Evolutionary conservation across 1,140 invertebrate species (phyloP).

Genomic region (Cryptotermes secundus): DNA sequence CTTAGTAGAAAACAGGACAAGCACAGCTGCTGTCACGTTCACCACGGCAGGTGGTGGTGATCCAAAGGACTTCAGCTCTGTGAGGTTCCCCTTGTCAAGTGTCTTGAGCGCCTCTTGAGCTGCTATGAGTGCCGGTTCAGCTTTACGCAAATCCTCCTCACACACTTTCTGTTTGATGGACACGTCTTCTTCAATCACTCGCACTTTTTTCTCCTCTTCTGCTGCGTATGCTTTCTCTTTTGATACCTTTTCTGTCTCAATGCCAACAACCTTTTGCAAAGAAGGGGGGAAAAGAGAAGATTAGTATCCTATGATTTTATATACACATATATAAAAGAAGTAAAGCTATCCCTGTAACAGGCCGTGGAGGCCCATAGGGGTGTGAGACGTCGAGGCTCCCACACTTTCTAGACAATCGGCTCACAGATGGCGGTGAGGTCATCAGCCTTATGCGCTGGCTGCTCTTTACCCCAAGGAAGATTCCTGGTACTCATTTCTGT

Average conservation of each 20-base stretch:
- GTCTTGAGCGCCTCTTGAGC: constrained; percentile 91
- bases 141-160: constrained; percentile 84
- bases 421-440: no score
- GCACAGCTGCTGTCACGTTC: constrained; percentile 82
- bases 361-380: no score
- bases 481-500: no score
- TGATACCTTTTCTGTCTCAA: constrained; percentile 87
- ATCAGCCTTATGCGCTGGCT: no score
- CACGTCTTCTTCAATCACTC: constrained; percentile 84
- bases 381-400: no score
- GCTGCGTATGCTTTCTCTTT: constrained; percentile 79
- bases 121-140: constrained; percentile 85
- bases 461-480: no score
- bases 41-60: constrained; percentile 78
- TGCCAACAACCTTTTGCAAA: constrained; percentile 66
- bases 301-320: neutral
- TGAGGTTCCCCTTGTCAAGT: constrained; percentile 90
- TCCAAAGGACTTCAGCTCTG: constrained; percentile 93
- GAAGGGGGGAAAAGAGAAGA: neutral
- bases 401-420: no score
- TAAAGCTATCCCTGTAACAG: no score
- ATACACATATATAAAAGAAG: no score
- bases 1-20: constrained; percentile 79
- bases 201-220: constrained; percentile 88
- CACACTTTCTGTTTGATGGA: constrained; percentile 81